Conservation (phyloP, 1,140 invertebrate genomes). For the Calephelis virginiensis region DNA sequence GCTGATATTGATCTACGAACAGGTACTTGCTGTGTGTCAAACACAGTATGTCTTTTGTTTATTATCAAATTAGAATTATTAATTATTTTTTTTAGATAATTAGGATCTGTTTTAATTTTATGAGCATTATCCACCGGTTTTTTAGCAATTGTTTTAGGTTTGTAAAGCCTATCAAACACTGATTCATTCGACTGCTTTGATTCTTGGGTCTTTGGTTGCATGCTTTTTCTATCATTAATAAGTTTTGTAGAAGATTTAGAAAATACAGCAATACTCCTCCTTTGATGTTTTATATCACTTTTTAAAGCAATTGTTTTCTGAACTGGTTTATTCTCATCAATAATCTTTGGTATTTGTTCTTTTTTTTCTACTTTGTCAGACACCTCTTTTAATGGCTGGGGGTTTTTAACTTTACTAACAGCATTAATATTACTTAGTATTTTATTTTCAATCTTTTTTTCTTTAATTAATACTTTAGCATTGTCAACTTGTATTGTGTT, state of each 20-base stretch:
- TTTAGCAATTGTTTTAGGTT: constrained; percentile 52
- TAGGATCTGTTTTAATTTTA: constrained; percentile 50
- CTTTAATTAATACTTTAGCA: background rate
- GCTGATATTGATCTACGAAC: constrained; percentile 71
- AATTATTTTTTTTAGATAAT: constrained; percentile 51
- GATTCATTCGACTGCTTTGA: constrained; percentile 34
- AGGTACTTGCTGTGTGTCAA: constrained; percentile 31
- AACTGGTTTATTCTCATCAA: constrained; percentile 18
- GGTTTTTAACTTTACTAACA: background rate
- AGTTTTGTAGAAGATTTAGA: constrained; percentile 21
- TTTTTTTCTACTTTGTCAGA: background rate
- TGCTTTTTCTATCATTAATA: constrained; percentile 34
- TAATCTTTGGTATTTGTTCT: constrained; percentile 18
- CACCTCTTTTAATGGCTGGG: constrained; percentile 1
- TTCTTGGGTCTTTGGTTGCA: constrained; percentile 24
- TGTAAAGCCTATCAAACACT: constrained; percentile 67
- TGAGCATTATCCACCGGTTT: constrained; percentile 35
- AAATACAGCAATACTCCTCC: constrained; percentile 22
- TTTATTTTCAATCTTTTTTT: background rate
- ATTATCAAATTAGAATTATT: constrained; percentile 43
- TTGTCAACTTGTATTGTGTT: background rate
- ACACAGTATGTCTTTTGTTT: constrained; percentile 50
- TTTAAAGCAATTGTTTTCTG: constrained; percentile 14
- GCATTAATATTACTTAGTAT: background rate
- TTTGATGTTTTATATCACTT: constrained; percentile 24